Evolutionary conservation across 1,140 invertebrate genomes (phyloP), one percentile per base, ranked within the genome.

Genomic region (Melanaphis sacchari): DNA sequence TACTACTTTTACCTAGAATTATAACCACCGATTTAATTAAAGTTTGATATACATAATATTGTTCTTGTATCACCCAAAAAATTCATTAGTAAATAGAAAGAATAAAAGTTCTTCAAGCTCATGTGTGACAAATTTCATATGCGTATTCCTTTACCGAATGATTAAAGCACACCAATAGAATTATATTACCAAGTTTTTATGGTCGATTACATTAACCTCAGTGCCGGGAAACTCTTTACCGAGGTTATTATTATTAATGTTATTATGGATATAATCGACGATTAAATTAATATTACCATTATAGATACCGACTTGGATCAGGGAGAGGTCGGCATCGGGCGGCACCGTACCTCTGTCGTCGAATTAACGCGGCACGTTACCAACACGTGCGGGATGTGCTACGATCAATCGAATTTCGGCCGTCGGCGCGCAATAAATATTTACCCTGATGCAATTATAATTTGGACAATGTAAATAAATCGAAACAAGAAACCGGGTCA

Each of bases 401-500:
- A 22, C 81, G 81, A 40, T 82, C 38, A 82, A 82, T 76, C 31
- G 59, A 76, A 76, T 76, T 76, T 76, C 31, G 31, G 81, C 36
- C n/a, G 36, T 40, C 81, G 82, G 81, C 26, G 26, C 5, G 46
- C 49, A 38, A 89, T 52, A 89, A 49, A 49, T 89, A 89, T 89
- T 89, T 52, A 89, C 43, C 49, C 46, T 4, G 24, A 52, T 9
- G 31, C 46, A 52, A 54, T 54, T 90, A 90, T 90, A 54, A 90
- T 90, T 90, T 54, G 52, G 88, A 90, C 36, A 46, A 54, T 38
- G 88, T 49, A 26, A 26, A 54, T 76, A 90, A 90, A 40, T 54
- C 24, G 87, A 90, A 52, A 54, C 88, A n/a, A 90, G 88, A 85
- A 85, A 90, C 88, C 52, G 21, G 49, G 88, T 90, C 88, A 90